Evolutionary conservation across 2,113 vertebrate species (phyloP).

Genomic region (Lutjanus erythropterus): DNA sequence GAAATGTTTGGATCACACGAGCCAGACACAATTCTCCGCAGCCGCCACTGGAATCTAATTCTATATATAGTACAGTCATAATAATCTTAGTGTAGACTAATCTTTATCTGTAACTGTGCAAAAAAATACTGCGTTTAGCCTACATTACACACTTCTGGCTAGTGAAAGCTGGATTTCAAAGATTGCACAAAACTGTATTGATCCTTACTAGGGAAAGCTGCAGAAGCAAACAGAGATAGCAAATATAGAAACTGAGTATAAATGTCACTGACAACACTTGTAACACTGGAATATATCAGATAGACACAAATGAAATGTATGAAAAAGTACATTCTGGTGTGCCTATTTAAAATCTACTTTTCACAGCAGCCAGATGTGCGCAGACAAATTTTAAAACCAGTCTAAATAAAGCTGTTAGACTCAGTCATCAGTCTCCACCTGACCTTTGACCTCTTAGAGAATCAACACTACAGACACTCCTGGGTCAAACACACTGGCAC

Average conservation of each 20-base stretch:
- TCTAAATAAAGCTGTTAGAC: conserved; percentile 4
- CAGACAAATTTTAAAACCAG: background rate
- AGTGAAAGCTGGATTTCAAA: background rate
- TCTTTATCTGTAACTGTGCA: no score
- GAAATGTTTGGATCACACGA: no score
- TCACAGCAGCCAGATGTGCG: background rate
- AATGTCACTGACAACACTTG: background rate
- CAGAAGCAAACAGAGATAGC: conserved; percentile 3
- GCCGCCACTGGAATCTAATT: no score
- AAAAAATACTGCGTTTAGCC: no score
- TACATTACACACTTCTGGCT: background rate
- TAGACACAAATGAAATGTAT: background rate
- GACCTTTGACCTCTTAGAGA: conserved; percentile 63
- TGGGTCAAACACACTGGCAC: conserved; percentile 41
- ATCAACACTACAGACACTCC: conserved; percentile 64
- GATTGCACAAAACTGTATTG: conserved; percentile 12
- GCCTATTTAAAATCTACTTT: background rate
- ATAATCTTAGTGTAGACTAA: no score
- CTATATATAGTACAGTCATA: no score
- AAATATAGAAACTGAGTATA: background rate
- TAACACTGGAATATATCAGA: background rate
- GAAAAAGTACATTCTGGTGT: background rate
- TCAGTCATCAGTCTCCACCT: conserved; percentile 40
- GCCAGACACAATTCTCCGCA: no score
- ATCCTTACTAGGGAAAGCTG: background rate